Base-by-base conservation (phyloP, 2,797 vertebrate species). In the Coendou prehensilis region DNA sequence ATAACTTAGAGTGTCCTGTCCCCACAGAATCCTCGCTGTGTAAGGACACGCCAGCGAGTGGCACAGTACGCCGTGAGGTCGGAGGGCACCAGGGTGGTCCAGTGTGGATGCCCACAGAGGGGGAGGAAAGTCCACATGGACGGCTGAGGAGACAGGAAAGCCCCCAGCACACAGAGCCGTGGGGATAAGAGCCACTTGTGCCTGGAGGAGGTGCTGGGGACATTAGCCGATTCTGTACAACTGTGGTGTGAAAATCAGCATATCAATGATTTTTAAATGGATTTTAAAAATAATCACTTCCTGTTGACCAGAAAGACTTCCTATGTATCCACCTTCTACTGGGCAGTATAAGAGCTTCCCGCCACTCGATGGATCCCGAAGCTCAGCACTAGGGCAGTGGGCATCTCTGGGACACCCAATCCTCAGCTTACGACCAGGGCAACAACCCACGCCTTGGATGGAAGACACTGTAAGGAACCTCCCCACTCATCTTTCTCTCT, bases 31-130 rank as follows among this genome's bases (percentile, higher is more conserved):
- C 71, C n/a, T n/a, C 3, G 8, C 47, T 8, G 11, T 9, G 22
- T 23, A 33, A 22, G 30, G 13, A 76, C 50, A 76, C 15, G 1
- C 71, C 41, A 7, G 33, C 52, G 33, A 33, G 26, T 26, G 20
- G 71, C 23, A 11, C 45, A 17, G 8, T 1, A 2, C 3, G 20
- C 23, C 7, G 0, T 26, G 5, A 30, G 28, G 9, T 10, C 2
- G 63, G 30, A 81, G 73, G 5, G 52, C 2, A 18, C 64, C 1
- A 59, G 14, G 33, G 33, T 4, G 26, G 6, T 6, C 57, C n/a
- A 2, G 0, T 18, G 41, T 52, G 26, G 81, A 18, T 17, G 1
- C n/a, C 61, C 45, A 47, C 5, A 45, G 7, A 5, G 2, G 37
- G 37, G 52, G 2, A 15, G 7, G 8, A 1, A 30, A n/a, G 15